Evolutionary conservation across 2,888 invertebrate species (phyloP), one percentile per base, ranked within the genome.

Genomic region (Sinodicranocentrus sp.): DNA sequence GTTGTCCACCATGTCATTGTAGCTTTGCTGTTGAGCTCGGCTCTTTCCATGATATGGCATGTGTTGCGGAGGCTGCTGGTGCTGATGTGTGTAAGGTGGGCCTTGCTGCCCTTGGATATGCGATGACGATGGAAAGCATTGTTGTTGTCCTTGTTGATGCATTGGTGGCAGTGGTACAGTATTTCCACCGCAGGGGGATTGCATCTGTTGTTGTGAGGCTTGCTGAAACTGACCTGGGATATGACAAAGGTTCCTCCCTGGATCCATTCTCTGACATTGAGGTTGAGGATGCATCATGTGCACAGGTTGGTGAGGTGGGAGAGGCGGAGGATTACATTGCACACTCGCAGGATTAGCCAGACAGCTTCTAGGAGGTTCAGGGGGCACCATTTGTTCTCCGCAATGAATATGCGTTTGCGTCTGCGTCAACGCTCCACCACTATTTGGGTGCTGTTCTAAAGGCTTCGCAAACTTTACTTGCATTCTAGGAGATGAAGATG

Each of bases 1-100:
- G 73, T 82, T 82, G 63, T 82, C 82, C 82, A 82, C 73, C 82
- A 82, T 82, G 73, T 82, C 82, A 73, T 75, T 82, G 68, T 82
- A 75, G 65, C 59, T 75, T 67, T 82, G 82, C 59, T 82, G 82
- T 75, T 82, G 82, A 82, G 73, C 82, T 82, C 82, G 57, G 52
- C 82, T 73, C 82, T 82, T 82, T 44, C 68, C 82, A 75, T 82
- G 82, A 82, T 82, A 82, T 82, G 82, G 54, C 73, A 82, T 73
- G 39, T 80, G 84, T 76, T 79, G 84, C 19, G 65, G 73, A 77
- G 71, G 77, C 23, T 59, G 84, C 25, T 76, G 82, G 33, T 67
- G 82, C 43, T 75, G 76, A 39, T 77, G 72, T 57, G 63, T 39
- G 57, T 65, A 67, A 23, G 65, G 54, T 71, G 76, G 71, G 28